Conservation (phyloP, 1,140 invertebrate genomes). For the Brachionus angularis region DNA sequence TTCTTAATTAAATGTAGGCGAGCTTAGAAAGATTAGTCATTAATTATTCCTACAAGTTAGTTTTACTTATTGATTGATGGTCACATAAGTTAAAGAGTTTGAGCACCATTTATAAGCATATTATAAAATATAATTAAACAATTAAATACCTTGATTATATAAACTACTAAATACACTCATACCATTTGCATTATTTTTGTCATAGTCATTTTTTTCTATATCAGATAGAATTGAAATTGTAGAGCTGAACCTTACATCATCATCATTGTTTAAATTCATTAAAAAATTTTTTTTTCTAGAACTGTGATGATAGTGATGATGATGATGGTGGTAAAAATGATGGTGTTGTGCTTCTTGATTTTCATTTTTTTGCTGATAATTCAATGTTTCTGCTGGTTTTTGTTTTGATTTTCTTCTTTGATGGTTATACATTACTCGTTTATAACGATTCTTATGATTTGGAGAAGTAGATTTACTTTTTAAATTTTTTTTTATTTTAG, state of each 20-base stretch:
- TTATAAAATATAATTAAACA: background rate
- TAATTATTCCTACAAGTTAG: no score
- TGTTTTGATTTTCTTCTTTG: no score
- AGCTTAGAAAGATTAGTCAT: no score
- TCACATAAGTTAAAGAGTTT: background rate
- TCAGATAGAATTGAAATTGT: constrained; percentile 5
- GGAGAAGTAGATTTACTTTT: background rate
- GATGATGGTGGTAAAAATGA: constrained; percentile 15
- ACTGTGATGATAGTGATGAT: background rate
- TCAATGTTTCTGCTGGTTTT: no score
- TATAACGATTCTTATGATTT: no score
- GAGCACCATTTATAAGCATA: no score
- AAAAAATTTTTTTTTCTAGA: background rate
- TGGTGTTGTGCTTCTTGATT: background rate
- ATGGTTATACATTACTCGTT: no score
- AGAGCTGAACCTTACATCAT: background rate
- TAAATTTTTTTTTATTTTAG: background rate
- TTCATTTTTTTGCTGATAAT: constrained; percentile 12
- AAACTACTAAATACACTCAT: constrained; percentile 10
- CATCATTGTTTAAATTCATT: constrained; percentile 1
- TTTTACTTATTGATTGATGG: no score
- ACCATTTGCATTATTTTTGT: background rate
- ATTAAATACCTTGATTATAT: constrained; percentile 20
- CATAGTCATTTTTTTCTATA: no score
- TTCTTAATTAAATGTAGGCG: no score